A percentile compares a stretch with the other conserved stretches of the same genome.
These are phyloP conservation scores for Otis tarda DNA, from an alignment of 2,113 vertebrate genomes.

Conservation along the genomic window DNA sequence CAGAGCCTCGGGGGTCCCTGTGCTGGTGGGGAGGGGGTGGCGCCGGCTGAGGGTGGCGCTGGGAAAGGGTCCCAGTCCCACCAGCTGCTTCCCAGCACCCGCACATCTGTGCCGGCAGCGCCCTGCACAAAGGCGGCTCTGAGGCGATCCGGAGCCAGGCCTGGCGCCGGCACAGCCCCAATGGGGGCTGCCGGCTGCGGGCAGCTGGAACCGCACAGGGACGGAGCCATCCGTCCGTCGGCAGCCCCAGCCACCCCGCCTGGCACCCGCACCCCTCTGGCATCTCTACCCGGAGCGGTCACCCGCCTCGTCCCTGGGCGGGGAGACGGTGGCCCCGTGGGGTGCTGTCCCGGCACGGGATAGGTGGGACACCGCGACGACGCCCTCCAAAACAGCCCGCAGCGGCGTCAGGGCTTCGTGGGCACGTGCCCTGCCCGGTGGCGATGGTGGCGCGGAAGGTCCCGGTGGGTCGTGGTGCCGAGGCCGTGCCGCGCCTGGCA, in stretches of 20 bases:
- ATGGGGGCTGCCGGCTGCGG: neutral
- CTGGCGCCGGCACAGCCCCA: neutral
- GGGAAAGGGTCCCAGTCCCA: neutral
- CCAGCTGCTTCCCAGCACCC: neutral
- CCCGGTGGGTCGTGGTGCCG: neutral
- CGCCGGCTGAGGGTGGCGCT: fast-evolving
- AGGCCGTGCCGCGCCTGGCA: neutral
- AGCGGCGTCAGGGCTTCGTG: fast-evolving
- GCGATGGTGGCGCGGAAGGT: neutral
- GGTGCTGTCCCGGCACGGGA: fast-evolving
- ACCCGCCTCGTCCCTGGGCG: fast-evolving
- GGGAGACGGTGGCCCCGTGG: neutral
- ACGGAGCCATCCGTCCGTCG: fast-evolving
- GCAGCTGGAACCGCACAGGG: neutral
- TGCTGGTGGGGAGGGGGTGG: neutral
- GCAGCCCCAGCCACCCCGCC: neutral
- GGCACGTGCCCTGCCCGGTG: neutral
- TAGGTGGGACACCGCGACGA: fast-evolving
- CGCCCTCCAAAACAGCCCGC: neutral
- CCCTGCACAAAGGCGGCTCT: constrained; percentile 16
- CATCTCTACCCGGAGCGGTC: neutral
- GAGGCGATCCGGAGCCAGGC: neutral
- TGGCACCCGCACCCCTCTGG: neutral
- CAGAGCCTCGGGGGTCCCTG: neutral
- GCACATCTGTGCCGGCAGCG: neutral